Evolutionary conservation across 2,888 invertebrate genomes (phyloP).

Genomic region (Acleris sparsana): DNA sequence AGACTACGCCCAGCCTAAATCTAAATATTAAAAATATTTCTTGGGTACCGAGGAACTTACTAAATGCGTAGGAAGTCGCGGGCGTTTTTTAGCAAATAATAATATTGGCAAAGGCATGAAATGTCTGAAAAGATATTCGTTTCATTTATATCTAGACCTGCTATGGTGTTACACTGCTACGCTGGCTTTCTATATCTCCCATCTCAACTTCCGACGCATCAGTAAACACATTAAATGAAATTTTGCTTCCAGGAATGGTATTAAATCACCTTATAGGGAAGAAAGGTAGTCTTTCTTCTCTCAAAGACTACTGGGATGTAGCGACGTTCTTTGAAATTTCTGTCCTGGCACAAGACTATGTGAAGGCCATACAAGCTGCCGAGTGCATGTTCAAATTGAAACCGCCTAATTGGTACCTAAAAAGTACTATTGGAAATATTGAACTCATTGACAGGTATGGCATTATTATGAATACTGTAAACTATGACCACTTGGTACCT

Average conservation of each 20-base stretch:
- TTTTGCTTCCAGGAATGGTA: slow-evolving; percentile 86
- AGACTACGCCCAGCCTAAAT: too few species aligned
- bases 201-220: too few species aligned
- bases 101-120: too few species aligned
- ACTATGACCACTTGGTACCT: neutral
- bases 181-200: too few species aligned
- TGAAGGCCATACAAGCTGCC: slow-evolving; percentile 98
- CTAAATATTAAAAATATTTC: too few species aligned
- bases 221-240: too few species aligned
- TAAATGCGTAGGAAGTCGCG: too few species aligned
- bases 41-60: too few species aligned
- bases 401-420: slow-evolving; percentile 97
- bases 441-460: slow-evolving; percentile 90
- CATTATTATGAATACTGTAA: neutral
- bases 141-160: too few species aligned
- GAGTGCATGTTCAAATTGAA: slow-evolving; percentile 96
- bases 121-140: too few species aligned
- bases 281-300: slow-evolving; percentile 95
- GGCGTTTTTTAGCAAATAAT: too few species aligned
- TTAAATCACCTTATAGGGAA: slow-evolving; percentile 98
- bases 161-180: too few species aligned
- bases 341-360: slow-evolving; percentile 97
- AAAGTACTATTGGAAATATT: slow-evolving; percentile 98
- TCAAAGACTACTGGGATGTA: slow-evolving; percentile 99
- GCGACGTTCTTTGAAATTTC: slow-evolving; percentile 99